phyloP scores from a whole-genome alignment of 2,113 vertebrate species.

The Istiophorus platypterus region DNA sequence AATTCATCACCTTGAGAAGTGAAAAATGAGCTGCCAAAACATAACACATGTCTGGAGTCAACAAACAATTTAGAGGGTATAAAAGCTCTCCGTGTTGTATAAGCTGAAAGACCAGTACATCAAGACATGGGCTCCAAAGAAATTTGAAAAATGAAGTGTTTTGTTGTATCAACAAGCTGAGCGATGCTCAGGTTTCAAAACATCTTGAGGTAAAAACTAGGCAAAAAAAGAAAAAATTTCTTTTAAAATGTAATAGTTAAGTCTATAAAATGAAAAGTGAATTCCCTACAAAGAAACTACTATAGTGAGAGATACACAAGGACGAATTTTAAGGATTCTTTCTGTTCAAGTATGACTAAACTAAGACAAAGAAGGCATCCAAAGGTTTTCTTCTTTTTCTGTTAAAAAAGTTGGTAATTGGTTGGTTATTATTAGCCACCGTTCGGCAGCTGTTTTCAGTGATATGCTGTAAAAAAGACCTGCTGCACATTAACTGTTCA shows the following conservation, averaged over 20 bases:
- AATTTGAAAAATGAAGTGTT: constrained; percentile 7
- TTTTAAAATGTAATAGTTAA: neutral
- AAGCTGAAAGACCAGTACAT: constrained; percentile 5
- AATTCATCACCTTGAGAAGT: constrained; percentile 28
- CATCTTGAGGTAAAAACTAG: neutral
- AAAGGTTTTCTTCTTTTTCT: too few species aligned
- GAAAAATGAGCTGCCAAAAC: constrained; percentile 46
- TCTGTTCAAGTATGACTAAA: neutral
- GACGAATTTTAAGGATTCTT: too few species aligned
- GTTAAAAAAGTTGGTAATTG: too few species aligned
- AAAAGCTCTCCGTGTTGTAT: constrained; percentile 17
- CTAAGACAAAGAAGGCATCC: neutral
- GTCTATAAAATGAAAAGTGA: neutral
- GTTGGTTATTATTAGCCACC: too few species aligned
- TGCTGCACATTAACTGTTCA: neutral
- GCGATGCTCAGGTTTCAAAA: constrained; percentile 6
- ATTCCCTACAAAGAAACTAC: neutral
- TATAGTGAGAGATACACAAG: neutral
- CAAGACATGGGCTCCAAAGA: constrained; percentile 1
- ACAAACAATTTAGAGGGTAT: constrained; percentile 18
- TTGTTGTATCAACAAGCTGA: neutral
- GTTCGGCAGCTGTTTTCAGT: too few species aligned
- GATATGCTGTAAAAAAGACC: too few species aligned
- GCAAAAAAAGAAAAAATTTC: too few species aligned
- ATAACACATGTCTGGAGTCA: constrained; percentile 38